phyloP scores from a whole-genome alignment of 2,888 invertebrate genomes.

The Coremacera marginata region DNA sequence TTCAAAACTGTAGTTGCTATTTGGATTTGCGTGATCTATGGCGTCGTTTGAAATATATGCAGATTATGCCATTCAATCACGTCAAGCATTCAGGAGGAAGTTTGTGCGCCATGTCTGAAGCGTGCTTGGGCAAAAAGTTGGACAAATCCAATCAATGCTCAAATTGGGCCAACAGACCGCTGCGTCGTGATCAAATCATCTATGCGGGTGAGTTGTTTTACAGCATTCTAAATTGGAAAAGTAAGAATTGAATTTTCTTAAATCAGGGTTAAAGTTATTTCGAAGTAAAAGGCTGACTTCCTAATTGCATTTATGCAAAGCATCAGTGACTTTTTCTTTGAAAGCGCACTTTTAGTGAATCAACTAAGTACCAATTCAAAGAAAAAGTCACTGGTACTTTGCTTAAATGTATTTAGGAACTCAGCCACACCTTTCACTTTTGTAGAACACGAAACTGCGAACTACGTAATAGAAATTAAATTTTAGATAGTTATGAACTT shows the following conservation, averaged over 20 bases:
- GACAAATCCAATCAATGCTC: constrained; percentile 93
- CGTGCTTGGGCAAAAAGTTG: constrained; percentile 81
- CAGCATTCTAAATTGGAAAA: not conserved
- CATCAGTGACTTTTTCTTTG: no score
- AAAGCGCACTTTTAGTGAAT: no score
- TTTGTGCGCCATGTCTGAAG: constrained; percentile 80
- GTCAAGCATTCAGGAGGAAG: constrained; percentile 74
- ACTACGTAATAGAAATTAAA: no score
- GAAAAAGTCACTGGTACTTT: no score
- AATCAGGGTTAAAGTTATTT: no score
- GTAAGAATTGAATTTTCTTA: not conserved
- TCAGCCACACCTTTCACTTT: no score
- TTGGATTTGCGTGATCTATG: constrained; percentile 74
- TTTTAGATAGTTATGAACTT: no score
- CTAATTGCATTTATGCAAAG: no score
- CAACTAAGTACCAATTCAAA: no score
- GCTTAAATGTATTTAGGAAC: no score
- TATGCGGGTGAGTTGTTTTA: constrained; percentile 75
- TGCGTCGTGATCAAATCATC: constrained; percentile 80
- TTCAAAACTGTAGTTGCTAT: constrained; percentile 68
- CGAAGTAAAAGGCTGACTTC: no score
- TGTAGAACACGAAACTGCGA: no score
- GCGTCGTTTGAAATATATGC: constrained; percentile 72
- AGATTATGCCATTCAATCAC: constrained; percentile 72
- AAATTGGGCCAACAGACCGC: constrained; percentile 89